Evolutionary conservation across 2,113 vertebrate species (phyloP).

Genomic region (Cebidichthys violaceus): DNA sequence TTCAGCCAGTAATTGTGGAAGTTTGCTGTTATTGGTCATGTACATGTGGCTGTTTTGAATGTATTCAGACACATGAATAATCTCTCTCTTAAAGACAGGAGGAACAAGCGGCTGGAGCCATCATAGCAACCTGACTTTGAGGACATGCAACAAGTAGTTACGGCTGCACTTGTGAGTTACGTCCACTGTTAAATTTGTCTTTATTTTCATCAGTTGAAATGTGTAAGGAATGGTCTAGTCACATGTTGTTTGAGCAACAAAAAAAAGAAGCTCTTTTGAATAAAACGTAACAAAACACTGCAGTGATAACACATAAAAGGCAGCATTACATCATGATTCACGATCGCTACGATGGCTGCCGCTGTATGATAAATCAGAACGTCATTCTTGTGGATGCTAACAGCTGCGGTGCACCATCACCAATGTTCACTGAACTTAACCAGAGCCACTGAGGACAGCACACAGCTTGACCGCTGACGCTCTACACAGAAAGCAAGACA

Average conservation of each 20-base stretch:
- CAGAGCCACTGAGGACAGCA: slow-evolving; percentile 32
- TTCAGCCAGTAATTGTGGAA: slow-evolving; percentile 3
- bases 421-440: slow-evolving; percentile 25
- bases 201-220: neutral
- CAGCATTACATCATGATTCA: neutral
- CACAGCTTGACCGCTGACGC: slow-evolving; percentile 23
- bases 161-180: slow-evolving; percentile 14
- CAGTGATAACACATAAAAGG: slow-evolving; percentile 20
- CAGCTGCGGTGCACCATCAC: slow-evolving; percentile 13
- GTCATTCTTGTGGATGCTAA: slow-evolving; percentile 14
- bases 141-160: slow-evolving; percentile 35
- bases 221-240: slow-evolving; percentile 33
- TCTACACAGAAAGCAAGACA: slow-evolving; percentile 12
- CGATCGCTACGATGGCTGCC: slow-evolving; percentile 52
- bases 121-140: slow-evolving; percentile 40
- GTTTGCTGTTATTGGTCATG: neutral
- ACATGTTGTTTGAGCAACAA: slow-evolving; percentile 15
- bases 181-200: neutral
- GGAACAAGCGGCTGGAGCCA: slow-evolving; percentile 57
- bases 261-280: slow-evolving; percentile 2
- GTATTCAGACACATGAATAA: slow-evolving; percentile 35
- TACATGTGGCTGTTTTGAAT: slow-evolving; percentile 29
- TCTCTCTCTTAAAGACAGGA: slow-evolving; percentile 20
- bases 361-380: slow-evolving; percentile 36
- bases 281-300: slow-evolving; percentile 12